Conservation (phyloP, 1,140 invertebrate genomes). For the Sminthurides bifidus region DNA sequence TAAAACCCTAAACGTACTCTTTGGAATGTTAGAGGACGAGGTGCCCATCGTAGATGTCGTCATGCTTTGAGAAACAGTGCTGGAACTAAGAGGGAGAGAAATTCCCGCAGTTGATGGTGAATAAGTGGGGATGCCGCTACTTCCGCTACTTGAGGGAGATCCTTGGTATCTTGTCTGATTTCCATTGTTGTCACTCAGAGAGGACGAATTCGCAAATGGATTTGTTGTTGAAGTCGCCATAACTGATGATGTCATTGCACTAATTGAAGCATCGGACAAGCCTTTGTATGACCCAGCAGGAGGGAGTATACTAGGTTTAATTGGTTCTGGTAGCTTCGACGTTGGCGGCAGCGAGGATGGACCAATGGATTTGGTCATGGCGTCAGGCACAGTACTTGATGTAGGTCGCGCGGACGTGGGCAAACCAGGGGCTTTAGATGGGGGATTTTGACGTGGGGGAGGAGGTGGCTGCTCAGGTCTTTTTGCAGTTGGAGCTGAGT, state of each 20-base stretch:
- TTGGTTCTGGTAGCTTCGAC: constrained; percentile 5
- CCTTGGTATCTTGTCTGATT: neutral
- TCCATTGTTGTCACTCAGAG: neutral
- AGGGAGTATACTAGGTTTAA: neutral
- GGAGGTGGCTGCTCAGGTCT: neutral
- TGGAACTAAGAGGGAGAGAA: too few relatives aligned
- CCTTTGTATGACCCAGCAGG: neutral
- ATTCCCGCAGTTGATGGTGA: neutral
- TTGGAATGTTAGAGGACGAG: constrained; percentile 3
- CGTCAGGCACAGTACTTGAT: neutral
- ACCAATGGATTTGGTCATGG: too few relatives aligned
- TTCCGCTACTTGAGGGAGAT: neutral
- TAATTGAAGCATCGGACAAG: too few relatives aligned
- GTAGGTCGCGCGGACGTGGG: neutral
- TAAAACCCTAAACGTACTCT: constrained; percentile 22
- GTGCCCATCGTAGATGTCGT: neutral
- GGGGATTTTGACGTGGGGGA: neutral
- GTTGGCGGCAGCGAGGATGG: too few relatives aligned
- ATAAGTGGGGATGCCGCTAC: too few relatives aligned
- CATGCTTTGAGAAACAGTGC: too few relatives aligned
- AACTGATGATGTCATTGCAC: neutral
- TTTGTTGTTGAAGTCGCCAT: neutral
- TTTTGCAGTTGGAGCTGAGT: neutral
- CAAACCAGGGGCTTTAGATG: neutral
- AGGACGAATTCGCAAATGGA: neutral